These are phyloP conservation scores for Alectura lathami DNA, from an alignment of 2,113 vertebrate genomes.

Conservation along the genomic window DNA sequence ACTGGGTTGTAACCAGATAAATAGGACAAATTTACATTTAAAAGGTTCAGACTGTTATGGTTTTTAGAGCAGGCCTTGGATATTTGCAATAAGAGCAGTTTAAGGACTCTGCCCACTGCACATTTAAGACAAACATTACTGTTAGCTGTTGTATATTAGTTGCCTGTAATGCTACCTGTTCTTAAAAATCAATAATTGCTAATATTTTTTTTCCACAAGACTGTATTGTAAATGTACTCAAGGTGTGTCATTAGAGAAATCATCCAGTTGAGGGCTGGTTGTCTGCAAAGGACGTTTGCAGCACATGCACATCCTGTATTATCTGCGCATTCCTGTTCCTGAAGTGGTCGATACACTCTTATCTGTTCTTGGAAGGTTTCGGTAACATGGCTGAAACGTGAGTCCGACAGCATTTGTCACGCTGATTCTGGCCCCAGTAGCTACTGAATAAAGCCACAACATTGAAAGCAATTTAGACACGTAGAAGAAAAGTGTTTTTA, in stretches of 20 bases:
- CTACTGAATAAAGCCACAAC: not conserved
- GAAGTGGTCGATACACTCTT: not conserved
- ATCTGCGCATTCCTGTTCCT: slow-evolving; percentile 26
- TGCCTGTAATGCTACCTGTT: slow-evolving; percentile 7
- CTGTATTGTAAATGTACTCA: not conserved
- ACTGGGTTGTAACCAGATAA: slow-evolving; percentile 56
- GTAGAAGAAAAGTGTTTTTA: not conserved
- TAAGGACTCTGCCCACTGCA: slow-evolving; percentile 33
- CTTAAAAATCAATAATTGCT: slow-evolving; percentile 29
- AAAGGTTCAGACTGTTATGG: slow-evolving; percentile 40
- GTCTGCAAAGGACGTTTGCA: slow-evolving; percentile 11
- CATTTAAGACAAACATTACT: slow-evolving; percentile 19
- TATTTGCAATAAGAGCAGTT: slow-evolving; percentile 53
- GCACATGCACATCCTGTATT: slow-evolving; percentile 2
- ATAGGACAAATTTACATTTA: slow-evolving; percentile 64
- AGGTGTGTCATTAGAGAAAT: not conserved
- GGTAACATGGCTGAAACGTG: not conserved
- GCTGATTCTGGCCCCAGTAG: not conserved
- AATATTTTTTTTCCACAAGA: slow-evolving; percentile 4
- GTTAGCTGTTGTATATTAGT: slow-evolving; percentile 21
- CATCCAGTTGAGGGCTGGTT: not conserved
- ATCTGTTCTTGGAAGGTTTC: slow-evolving; percentile 11
- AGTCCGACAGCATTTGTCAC: not conserved
- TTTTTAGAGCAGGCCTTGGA: slow-evolving; percentile 40
- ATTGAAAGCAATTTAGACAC: not conserved